These are phyloP conservation scores for Catajapyx aquilonaris DNA, from an alignment of 1,140 invertebrate species.

Conservation along the genomic window DNA sequence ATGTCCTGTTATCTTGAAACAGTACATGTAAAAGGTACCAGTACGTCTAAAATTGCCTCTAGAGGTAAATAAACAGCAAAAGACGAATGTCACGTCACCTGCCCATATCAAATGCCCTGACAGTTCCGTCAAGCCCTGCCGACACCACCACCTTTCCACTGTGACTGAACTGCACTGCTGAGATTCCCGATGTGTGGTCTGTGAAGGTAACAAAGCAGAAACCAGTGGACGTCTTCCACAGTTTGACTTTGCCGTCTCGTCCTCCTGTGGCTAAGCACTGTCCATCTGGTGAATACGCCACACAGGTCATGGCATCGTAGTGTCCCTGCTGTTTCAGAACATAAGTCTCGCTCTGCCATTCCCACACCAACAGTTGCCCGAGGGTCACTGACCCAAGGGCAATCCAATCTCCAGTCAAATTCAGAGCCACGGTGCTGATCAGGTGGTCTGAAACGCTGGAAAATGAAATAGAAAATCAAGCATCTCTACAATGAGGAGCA, in stretches of 20 bases:
- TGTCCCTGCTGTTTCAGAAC: slow-evolving; percentile 95
- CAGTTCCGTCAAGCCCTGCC: slow-evolving; percentile 82
- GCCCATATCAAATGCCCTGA: slow-evolving; percentile 79
- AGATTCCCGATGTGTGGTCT: slow-evolving; percentile 67
- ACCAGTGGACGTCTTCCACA: slow-evolving; percentile 77
- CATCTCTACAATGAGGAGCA: background rate
- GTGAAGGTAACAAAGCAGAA: slow-evolving; percentile 91
- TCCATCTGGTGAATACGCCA: slow-evolving; percentile 81
- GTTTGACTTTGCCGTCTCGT: slow-evolving; percentile 86
- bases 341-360: slow-evolving; percentile 98
- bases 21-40: too few relatives aligned
- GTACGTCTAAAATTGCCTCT: too few relatives aligned
- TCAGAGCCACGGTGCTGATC: slow-evolving; percentile 61
- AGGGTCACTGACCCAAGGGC: slow-evolving; percentile 62
- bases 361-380: slow-evolving; percentile 89
- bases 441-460: slow-evolving; percentile 51
- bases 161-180: slow-evolving; percentile 60
- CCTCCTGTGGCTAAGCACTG: slow-evolving; percentile 79
- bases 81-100: slow-evolving; percentile 30
- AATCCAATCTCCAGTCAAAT: slow-evolving; percentile 83
- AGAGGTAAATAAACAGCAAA: too few relatives aligned
- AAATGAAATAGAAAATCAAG: background rate
- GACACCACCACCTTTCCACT: slow-evolving; percentile 84
- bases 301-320: slow-evolving; percentile 62
- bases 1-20: too few relatives aligned